phyloP scores from a whole-genome alignment of 92 coral and sea anemone species.

The Muricea muricata region DNA sequence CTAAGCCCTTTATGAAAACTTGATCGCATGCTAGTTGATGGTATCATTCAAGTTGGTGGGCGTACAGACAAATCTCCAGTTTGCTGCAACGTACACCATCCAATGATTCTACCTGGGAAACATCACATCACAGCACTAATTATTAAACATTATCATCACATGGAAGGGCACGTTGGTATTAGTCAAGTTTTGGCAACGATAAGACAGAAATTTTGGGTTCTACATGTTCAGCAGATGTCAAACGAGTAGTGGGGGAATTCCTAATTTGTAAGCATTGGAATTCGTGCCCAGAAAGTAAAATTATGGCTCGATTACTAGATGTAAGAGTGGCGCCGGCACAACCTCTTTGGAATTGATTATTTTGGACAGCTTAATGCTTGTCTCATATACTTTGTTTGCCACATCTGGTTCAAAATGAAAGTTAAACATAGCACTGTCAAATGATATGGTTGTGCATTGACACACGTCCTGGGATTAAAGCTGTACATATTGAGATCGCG shows the following conservation, averaged over 20 bases:
- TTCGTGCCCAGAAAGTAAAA: background rate
- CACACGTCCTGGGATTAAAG: too few relatives aligned
- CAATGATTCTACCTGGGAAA: conserved; percentile 7
- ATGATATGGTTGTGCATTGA: too few relatives aligned
- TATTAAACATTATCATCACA: conserved; percentile 8
- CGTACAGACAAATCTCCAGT: background rate
- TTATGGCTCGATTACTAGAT: too few relatives aligned
- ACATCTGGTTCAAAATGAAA: too few relatives aligned
- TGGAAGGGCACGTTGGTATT: conserved; percentile 60
- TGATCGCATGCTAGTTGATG: background rate
- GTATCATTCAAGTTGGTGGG: conserved; percentile 1
- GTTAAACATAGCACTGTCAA: too few relatives aligned
- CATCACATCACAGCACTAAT: conserved; percentile 1
- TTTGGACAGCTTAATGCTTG: conserved; percentile 20
- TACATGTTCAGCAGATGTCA: background rate
- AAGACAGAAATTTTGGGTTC: conserved; percentile 58
- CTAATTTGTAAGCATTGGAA: too few relatives aligned
- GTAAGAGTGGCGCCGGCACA: too few relatives aligned
- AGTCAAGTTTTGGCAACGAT: conserved; percentile 52
- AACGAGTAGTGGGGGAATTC: background rate
- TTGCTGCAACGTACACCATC: background rate
- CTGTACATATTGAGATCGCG: too few relatives aligned
- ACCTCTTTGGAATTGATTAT: too few relatives aligned
- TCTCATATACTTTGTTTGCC: too few relatives aligned
- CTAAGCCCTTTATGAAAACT: background rate